Conservation (phyloP, 2,888 invertebrate genomes). For the Parascotia fuliginaria region DNA sequence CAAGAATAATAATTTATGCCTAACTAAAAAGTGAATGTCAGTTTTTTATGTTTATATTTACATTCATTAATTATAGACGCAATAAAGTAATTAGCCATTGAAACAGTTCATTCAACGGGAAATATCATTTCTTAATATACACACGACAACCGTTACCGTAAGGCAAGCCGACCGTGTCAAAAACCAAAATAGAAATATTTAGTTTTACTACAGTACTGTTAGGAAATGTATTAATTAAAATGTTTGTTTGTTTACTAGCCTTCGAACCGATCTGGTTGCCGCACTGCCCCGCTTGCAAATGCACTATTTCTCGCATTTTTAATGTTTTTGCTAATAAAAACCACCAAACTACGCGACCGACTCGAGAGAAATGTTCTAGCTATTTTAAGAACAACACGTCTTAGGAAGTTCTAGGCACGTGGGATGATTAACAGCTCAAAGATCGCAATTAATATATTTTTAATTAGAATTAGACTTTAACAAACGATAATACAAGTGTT, state of each 20-base stretch:
- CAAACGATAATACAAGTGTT: constrained; percentile 2
- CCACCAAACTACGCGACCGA: constrained; percentile 31
- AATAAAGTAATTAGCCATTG: constrained; percentile 17
- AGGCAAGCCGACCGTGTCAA: constrained; percentile 9
- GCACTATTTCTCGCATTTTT: constrained; percentile 96
- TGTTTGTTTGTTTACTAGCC: constrained; percentile 78
- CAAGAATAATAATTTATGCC: neutral
- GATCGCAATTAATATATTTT: constrained; percentile 6
- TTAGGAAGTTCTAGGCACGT: constrained; percentile 39
- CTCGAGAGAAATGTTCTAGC: constrained; percentile 35
- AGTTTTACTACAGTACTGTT: neutral
- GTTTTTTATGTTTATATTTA: neutral
- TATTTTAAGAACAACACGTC: constrained; percentile 51
- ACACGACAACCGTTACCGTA: constrained; percentile 15
- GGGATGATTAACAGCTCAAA: constrained; percentile 24
- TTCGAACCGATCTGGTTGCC: constrained; percentile 97
- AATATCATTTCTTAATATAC: constrained; percentile 30
- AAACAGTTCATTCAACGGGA: constrained; percentile 28
- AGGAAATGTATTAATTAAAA: constrained; percentile 5
- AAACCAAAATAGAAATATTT: constrained; percentile 33
- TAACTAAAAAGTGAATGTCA: neutral
- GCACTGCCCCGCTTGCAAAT: constrained; percentile 95
- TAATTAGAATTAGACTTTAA: constrained; percentile 6
- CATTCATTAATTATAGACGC: neutral
- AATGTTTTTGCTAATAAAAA: constrained; percentile 46